Base-by-base conservation (phyloP, 2,113 vertebrate species). In the Otolemur garnettii region DNA sequence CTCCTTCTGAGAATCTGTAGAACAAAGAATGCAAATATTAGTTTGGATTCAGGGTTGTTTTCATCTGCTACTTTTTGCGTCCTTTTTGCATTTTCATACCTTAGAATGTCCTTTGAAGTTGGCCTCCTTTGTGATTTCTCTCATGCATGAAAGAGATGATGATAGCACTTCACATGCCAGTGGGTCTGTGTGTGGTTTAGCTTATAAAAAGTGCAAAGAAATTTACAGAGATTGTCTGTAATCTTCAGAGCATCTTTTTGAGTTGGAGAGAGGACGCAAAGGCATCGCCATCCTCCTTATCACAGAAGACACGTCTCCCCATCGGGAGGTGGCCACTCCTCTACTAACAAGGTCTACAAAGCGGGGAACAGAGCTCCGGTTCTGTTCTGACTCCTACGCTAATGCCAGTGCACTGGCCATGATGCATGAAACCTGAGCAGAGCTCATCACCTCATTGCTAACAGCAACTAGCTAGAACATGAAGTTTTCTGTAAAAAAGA, bases 401-500 rank as follows among this genome's bases (percentile, higher is more conserved):
- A 64, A 86, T 88, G 18, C 55, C 64, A 9, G 17, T 91, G 69
- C n/a, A 53, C 69, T 74, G 68, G 72, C 57, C 26, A 72, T 17
- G 15, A 57, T 69, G 60, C 59, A 5, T 78, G 94, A 94, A 94
- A 89, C 66, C 79, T 55, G 24, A 93, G 78, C 3, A 24, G 26
- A 45, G 38, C 87, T 78, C 59, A 86, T 71, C 59, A 80, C 4
- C 13, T 19, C 22, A 79, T 35, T 55, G 0, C 79, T 96, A 91
- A 93, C 89, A 83, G 55, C 57, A 71, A 55, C 68, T 64, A 50
- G 15, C 13, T 89, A 72, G 92, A 87, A 89, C 84, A 71, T 45
- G 30, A 89, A 53, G 15, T 71, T 59, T 91, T 95, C 57, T 55
- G 60, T 3, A 24, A 45, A 68, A 69, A 96, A 75, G 28, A 92